phyloP scores from a whole-genome alignment of 2,113 vertebrate species.

The Heterocephalus glaber region DNA sequence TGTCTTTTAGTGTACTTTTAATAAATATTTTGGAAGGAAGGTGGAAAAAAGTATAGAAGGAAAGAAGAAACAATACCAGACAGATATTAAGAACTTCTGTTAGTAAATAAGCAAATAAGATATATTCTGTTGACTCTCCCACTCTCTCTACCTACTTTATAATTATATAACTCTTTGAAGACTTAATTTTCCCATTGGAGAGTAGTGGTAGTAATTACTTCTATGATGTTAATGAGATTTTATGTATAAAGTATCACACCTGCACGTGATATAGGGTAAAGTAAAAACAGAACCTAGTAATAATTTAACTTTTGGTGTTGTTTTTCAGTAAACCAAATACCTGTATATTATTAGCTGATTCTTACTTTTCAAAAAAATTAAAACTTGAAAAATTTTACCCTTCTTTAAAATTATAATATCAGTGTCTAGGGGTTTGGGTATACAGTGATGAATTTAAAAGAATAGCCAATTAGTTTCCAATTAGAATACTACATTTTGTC shows the following conservation, averaged over 20 bases:
- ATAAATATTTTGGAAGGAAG: constrained; percentile 7
- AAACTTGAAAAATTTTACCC: not conserved
- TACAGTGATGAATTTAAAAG: not conserved
- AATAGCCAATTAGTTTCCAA: not conserved
- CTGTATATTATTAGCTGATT: not conserved
- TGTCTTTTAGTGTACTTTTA: not conserved
- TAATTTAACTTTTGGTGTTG: not conserved
- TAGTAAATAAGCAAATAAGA: not conserved
- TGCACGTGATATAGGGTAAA: not conserved
- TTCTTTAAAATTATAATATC: not conserved
- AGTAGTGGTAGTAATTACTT: not conserved
- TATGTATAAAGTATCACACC: not conserved
- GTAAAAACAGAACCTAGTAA: not conserved
- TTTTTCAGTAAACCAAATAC: not conserved
- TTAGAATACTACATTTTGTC: constrained; percentile 37
- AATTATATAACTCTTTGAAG: not conserved
- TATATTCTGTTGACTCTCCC: not conserved
- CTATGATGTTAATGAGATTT: not conserved
- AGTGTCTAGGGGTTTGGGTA: not conserved
- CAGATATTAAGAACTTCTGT: not conserved
- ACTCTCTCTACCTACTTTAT: not conserved
- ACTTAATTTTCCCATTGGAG: not conserved
- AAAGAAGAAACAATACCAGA: not conserved
- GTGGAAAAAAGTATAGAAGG: not conserved
- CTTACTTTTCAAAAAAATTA: not conserved